These are phyloP conservation scores for Lasaia peninsularis DNA, from an alignment of 1,140 invertebrate genomes.

Conservation along the genomic window DNA sequence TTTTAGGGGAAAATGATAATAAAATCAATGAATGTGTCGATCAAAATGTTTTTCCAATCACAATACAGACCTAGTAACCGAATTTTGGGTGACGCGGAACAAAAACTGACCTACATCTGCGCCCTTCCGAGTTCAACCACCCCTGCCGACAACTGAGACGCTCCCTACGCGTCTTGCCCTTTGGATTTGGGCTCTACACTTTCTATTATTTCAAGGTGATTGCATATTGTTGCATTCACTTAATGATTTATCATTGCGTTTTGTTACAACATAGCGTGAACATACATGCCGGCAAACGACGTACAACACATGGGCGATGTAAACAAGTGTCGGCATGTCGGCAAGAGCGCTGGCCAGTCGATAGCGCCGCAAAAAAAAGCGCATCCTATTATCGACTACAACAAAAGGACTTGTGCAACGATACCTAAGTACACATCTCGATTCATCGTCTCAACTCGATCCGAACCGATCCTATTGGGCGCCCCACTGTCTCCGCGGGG, in stretches of 20 bases:
- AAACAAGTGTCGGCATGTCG: slow-evolving; percentile 18
- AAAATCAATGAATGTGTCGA: neutral
- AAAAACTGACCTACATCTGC: slow-evolving; percentile 74
- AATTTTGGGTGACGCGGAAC: slow-evolving; percentile 72
- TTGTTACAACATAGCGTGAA: slow-evolving; percentile 9
- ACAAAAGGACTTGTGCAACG: slow-evolving; percentile 75
- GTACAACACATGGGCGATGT: neutral
- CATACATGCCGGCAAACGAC: neutral
- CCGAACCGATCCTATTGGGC: slow-evolving; percentile 73
- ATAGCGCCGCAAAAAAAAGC: slow-evolving; percentile 71
- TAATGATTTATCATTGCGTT: slow-evolving; percentile 6
- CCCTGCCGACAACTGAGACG: slow-evolving; percentile 52
- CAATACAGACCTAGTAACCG: slow-evolving; percentile 63
- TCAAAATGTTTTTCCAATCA: slow-evolving; percentile 14
- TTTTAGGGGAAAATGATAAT: neutral
- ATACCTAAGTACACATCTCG: slow-evolving; percentile 76
- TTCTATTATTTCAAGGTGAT: slow-evolving; percentile 56
- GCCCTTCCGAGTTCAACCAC: slow-evolving; percentile 70
- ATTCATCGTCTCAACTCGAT: slow-evolving; percentile 75
- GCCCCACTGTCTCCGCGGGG: slow-evolving; percentile 67
- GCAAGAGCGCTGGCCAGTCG: slow-evolving; percentile 46
- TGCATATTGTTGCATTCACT: slow-evolving; percentile 18
- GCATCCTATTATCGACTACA: slow-evolving; percentile 77
- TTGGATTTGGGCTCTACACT: slow-evolving; percentile 44
- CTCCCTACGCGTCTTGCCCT: slow-evolving; percentile 61